Evolutionary conservation across 2,113 vertebrate species (phyloP), one percentile per base, ranked within the genome.

Genomic region (Platysteira castanea): DNA sequence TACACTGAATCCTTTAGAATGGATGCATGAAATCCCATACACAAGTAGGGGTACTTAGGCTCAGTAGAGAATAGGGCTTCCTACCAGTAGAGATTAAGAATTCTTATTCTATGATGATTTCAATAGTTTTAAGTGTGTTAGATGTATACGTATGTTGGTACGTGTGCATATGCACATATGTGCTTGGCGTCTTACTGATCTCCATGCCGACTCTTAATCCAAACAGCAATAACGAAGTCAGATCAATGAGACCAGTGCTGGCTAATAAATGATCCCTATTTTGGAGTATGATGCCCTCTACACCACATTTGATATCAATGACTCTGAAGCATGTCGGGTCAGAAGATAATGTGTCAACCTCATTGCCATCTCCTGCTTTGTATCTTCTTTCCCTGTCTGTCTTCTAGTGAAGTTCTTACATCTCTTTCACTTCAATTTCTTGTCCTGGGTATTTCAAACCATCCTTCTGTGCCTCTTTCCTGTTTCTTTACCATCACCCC

Each of bases 141-240:
- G n/a, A 53, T 31, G 9, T 2, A 47, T 5, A 52, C 9, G 13
- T 17, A 26, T 3, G 7, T 37, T 8, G 23, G 24, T 37, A 46
- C 2, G 0, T 20, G 23, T 69, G 22, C 23, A 37, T 26, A 30
- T 14, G 15, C 14, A 76, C 11, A 1, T 33, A 46, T 0, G 2
- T 10, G 24, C 18, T 37, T 39, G 26, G 26, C 31, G 27, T 47
- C 15, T 41, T 52, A 50, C 3, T 64, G 44, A 60, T 82, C 42
- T 81, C 57, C 30, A 31, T 1, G 5, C 23, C 0, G 1, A 46
- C 17, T 59, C 22, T 52, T 44, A 78, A 50, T 26, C 37, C 54
- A 61, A 71, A 46, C 9, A 78, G 6, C 26, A 64, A 47, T 23
- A 30, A 70, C 12, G 13, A 89, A 82, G 9, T 39, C 56, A 57